phyloP scores from a whole-genome alignment of 2,888 invertebrate species.

The Ariolimax columbianus region DNA sequence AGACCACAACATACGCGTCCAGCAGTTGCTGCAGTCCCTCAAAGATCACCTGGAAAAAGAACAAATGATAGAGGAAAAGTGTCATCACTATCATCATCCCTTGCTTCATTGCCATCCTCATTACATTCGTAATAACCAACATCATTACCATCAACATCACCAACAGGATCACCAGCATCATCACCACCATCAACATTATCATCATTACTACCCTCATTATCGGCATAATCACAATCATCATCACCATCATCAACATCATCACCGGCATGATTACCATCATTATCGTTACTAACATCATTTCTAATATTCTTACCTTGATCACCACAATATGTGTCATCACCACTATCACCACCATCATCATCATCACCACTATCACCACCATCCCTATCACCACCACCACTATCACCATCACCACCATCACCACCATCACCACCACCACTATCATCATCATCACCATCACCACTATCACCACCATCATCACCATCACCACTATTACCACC shows the following conservation, averaged over 20 bases:
- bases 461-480: background rate
- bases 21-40: conserved; percentile 82
- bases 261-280: background rate
- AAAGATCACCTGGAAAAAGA: conserved; percentile 47
- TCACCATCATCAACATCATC: background rate
- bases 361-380: background rate
- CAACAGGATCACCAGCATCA: too few species aligned
- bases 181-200: too few species aligned
- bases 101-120: too few species aligned
- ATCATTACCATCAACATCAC: too few species aligned
- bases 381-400: too few species aligned
- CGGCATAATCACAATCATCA: background rate
- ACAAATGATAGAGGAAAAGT: background rate
- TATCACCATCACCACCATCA: background rate
- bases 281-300: background rate
- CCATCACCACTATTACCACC: background rate
- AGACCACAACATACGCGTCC: conserved; percentile 94
- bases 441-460: background rate
- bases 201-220: background rate
- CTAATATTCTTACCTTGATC: too few species aligned
- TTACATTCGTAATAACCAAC: too few species aligned
- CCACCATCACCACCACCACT: background rate
- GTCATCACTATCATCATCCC: too few species aligned
- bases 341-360: too few species aligned
- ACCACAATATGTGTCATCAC: too few species aligned